Evolutionary conservation across 1,140 invertebrate genomes (phyloP), one percentile per base, ranked within the genome.

Genomic region (Trichoplusia ni): DNA sequence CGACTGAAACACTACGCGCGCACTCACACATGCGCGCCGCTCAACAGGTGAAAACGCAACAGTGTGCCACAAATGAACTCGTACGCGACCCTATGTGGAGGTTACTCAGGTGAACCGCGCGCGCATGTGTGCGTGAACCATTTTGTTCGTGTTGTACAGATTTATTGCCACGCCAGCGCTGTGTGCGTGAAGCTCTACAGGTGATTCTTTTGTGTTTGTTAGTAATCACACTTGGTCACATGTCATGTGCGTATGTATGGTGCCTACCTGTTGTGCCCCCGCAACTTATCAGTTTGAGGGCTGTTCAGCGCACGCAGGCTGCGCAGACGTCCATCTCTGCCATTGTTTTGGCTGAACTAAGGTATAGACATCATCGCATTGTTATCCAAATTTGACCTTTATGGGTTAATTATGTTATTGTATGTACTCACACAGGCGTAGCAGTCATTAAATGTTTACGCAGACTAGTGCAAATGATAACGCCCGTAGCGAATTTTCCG

Each of bases 31-130:
- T 76, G 71, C 81, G 73, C 81, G 76, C 58, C 69, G 69, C 69
- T 77, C 77, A 79, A 86, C 86, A 89, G 86, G 84, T 89, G 86
- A 89, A 86, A 87, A 86, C 81, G 82, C 81, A 79, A 79, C 78
- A 78, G 83, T 86, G 84, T 81, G 79, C 75, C 81, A 81, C 83
- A 76, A 81, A 40, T 77, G 71, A 74, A 72, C 81, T 79, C 75
- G 75, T 66, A 74, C 59, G 49, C 80, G 81, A 84, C 82, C 82
- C 73, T 71, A 72, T 81, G 81, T 80, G 76, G 79, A 85, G 79
- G 79, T 85, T 81, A 82, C 79, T 75, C 78, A 79, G 82, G 79
- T 79, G 78, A 79, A 67, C 67, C 53, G 42, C n/a, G 47, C 21
- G 25, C 51, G 51, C 61, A 19, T 77, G 84, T 86, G 81, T 83